phyloP scores from a whole-genome alignment of 2,113 vertebrate genomes.

The Callaeas wilsoni region DNA sequence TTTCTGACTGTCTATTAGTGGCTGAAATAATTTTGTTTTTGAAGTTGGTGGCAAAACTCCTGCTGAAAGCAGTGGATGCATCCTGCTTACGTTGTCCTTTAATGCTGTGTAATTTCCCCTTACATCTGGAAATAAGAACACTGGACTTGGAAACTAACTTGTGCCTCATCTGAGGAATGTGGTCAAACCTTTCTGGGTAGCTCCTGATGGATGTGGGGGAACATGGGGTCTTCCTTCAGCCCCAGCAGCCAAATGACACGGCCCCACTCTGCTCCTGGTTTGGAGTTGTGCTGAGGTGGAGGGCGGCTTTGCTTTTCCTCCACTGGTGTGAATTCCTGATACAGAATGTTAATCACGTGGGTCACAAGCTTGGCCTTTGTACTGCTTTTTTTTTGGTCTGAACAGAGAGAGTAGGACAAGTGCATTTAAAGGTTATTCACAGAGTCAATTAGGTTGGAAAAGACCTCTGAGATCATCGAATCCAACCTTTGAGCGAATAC shows the following conservation, averaged over 20 bases:
- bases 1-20: background rate
- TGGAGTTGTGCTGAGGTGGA: background rate
- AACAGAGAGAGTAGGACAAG: background rate
- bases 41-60: background rate
- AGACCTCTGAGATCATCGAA: background rate
- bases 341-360: rapidly evolving
- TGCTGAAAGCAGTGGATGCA: background rate
- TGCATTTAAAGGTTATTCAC: background rate
- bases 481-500: background rate
- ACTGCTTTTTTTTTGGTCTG: background rate
- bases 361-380: background rate
- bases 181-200: background rate
- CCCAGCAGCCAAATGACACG: background rate
- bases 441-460: background rate
- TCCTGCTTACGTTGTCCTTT: background rate
- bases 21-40: background rate
- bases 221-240: background rate
- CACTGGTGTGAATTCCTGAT: background rate
- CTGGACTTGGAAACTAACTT: constrained; percentile 15
- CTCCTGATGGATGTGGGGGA: background rate
- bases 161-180: constrained; percentile 25
- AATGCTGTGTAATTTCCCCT: background rate
- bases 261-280: background rate
- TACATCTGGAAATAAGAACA: constrained; percentile 47
- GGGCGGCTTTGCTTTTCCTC: background rate